Percentiles rank a stretch among this genome's conserved stretches.
Conservation (phyloP, 2,888 invertebrate genomes). For the Caradrina kadenii region DNA sequence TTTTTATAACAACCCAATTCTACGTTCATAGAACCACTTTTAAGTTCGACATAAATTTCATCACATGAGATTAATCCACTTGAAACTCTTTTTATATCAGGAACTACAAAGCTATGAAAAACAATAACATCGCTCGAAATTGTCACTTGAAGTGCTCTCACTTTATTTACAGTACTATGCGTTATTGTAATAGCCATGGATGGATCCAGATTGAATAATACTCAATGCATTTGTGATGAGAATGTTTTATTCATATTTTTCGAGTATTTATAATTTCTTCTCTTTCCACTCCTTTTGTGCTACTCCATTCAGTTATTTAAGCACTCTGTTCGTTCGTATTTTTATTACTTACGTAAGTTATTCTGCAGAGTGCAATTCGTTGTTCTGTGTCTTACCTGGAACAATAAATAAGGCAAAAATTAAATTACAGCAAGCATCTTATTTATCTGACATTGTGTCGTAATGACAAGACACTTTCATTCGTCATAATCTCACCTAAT, state of each 20-base stretch:
- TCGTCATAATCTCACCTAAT: slow-evolving; percentile 38
- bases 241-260: slow-evolving; percentile 52
- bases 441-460: not conserved
- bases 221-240: slow-evolving; percentile 39
- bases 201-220: slow-evolving; percentile 48
- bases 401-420: slow-evolving; percentile 30
- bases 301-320: not conserved
- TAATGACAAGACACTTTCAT: slow-evolving; percentile 21
- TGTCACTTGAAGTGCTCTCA: slow-evolving; percentile 30
- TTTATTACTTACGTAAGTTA: slow-evolving; percentile 33
- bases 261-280: slow-evolving; percentile 35
- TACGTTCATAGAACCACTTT: not conserved
- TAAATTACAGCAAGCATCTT: slow-evolving; percentile 6
- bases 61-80: slow-evolving; percentile 14
- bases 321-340: slow-evolving; percentile 12
- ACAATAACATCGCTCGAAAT: slow-evolving; percentile 25
- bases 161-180: slow-evolving; percentile 38
- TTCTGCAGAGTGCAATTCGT: slow-evolving; percentile 1
- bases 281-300: not conserved
- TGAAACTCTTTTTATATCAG: slow-evolving; percentile 8
- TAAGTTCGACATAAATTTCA: slow-evolving; percentile 4
- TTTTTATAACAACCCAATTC: not conserved
- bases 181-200: slow-evolving; percentile 47
- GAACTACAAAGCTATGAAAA: slow-evolving; percentile 20
- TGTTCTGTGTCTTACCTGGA: slow-evolving; percentile 52